Evolutionary conservation across 2,888 invertebrate species (phyloP), one percentile per base, ranked within the genome.

Genomic region (Acleris sparsana): DNA sequence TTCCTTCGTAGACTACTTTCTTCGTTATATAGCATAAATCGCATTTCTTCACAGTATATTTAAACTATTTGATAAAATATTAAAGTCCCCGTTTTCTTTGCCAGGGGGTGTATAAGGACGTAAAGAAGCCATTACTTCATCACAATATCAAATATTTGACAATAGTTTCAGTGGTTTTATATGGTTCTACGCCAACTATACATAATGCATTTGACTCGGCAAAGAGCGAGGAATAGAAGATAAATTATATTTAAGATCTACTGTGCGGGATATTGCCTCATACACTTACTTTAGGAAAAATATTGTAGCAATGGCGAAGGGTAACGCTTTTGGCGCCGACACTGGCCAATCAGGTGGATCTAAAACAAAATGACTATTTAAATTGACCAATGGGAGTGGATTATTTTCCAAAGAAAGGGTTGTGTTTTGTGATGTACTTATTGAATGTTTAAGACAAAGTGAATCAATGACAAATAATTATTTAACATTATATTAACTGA

Each of bases 201-300:
- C 17, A 46, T 29, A 44, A n/a, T 62, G 66, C 65, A 65, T 65
- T 65, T 65, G 29, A 66, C 44, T 46, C 46, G 43, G 66, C 66
- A 56, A 56, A 57, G 61, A 61, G 66, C 53, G 53, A 57, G 53
- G 25, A 60, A 43, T 59, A 66, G 52, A 46, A 44, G 29, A 46
- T 64, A 53, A 43, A 43, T 56, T 17, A 62, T 65, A 43, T 69
- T 29, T 60, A 62, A 69, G 53, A 63, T 61, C 48, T 65, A 73
- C 70, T 62, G 48, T 39, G 55, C 69, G 79, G 78, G 78, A 73
- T 51, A 67, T 55, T 72, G 63, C 62, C 78, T 76, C 72, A 63
- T 73, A 53, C 43, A 62, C 13, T 62, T 52, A 68, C 33, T 56
- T 55, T 56, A 61, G 56, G 17, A 20, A 46, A 46, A 25, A 9